Conservation (phyloP, 2,888 invertebrate species). For the Apoda limacodes region DNA sequence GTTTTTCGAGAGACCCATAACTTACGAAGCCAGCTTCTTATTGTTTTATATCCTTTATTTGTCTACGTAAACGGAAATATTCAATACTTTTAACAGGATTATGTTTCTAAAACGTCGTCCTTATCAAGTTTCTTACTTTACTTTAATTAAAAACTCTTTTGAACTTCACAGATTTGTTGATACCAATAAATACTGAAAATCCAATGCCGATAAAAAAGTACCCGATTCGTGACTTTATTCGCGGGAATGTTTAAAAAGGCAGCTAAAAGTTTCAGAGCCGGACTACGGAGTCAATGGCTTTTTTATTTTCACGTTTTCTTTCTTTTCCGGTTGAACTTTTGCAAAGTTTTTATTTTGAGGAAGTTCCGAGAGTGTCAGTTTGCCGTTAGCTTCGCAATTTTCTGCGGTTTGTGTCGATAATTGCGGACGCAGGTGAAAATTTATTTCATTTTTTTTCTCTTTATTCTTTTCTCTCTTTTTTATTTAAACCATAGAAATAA, state of each 20-base stretch:
- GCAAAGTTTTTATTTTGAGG: conserved; percentile 61
- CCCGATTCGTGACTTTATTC: conserved; percentile 42
- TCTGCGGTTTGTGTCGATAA: conserved; percentile 55
- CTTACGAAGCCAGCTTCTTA: no score
- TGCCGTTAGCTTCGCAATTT: conserved; percentile 60
- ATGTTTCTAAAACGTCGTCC: no score
- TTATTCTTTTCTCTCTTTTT: conserved; percentile 7
- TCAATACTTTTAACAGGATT: no score
- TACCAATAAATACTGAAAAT: conserved; percentile 43
- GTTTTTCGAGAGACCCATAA: no score
- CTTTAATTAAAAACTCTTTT: no score
- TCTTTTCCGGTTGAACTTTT: conserved; percentile 64
- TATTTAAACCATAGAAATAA: no score
- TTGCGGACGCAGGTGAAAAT: conserved; percentile 62
- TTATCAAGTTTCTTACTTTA: no score
- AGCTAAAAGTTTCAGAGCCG: conserved; percentile 53
- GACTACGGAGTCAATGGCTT: conserved; percentile 64
- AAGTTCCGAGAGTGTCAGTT: conserved; percentile 66
- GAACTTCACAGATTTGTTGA: conserved; percentile 59
- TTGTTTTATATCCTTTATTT: no score
- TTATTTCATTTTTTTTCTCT: conserved; percentile 29
- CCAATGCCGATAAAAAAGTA: conserved; percentile 47
- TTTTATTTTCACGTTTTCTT: conserved; percentile 65
- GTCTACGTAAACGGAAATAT: no score
- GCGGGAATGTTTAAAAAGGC: conserved; percentile 54